phyloP scores from a whole-genome alignment of 1,140 invertebrate genomes.

The Hormaphis cornu region DNA sequence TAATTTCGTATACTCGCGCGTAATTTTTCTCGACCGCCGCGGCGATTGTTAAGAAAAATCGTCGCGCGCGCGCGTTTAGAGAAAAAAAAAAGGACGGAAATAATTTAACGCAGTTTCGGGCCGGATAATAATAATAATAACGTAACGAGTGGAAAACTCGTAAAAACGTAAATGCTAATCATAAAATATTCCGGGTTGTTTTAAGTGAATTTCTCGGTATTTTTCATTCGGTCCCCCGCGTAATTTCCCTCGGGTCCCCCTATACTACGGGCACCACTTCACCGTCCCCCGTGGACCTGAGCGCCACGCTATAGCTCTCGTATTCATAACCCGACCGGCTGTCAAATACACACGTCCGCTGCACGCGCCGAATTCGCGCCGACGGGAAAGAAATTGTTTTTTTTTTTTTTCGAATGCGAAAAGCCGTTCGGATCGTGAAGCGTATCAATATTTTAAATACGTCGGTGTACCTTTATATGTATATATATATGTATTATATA shows the following conservation, averaged over 20 bases:
- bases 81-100: no score
- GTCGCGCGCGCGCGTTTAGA: no score
- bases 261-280: no score
- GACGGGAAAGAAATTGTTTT: neutral
- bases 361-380: slow-evolving; percentile 7
- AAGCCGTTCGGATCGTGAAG: slow-evolving; percentile 10
- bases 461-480: no score
- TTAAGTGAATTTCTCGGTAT: slow-evolving; percentile 29
- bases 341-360: slow-evolving; percentile 6
- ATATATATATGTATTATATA: no score
- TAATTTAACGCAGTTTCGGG: neutral
- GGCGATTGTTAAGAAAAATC: no score
- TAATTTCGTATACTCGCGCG: no score
- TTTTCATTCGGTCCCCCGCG: slow-evolving; percentile 26
- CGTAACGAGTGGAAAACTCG: neutral
- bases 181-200: slow-evolving; percentile 26
- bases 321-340: slow-evolving; percentile 25
- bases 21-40: no score
- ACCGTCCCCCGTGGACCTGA: neutral
- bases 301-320: no score
- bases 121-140: slow-evolving; percentile 2
- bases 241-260: slow-evolving; percentile 28
- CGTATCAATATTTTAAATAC: slow-evolving; percentile 24
- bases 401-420: no score
- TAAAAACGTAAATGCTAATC: slow-evolving; percentile 25